Conservation (phyloP, 2,797 vertebrate genomes). For the Yasuhikotakia modesta region DNA sequence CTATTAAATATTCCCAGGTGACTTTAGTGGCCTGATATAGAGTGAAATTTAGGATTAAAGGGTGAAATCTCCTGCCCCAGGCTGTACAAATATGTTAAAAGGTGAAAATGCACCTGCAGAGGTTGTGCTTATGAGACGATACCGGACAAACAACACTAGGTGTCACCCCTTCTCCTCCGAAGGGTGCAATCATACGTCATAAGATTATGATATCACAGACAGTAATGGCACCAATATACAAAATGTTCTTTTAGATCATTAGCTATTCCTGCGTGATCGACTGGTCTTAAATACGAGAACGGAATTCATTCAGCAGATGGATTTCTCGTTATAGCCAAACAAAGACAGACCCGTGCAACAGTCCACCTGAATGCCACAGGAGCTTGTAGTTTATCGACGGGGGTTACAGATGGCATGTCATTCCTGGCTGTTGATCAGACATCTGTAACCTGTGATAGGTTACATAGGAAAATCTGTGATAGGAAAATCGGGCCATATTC, state of each 20-base stretch:
- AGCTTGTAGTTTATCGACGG: conserved; percentile 2
- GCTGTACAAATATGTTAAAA: not conserved
- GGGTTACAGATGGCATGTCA: conserved; percentile 24
- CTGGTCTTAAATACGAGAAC: conserved; percentile 41
- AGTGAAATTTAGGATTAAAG: not conserved
- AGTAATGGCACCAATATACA: conserved; percentile 45
- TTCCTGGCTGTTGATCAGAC: conserved; percentile 30
- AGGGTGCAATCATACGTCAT: conserved; percentile 17
- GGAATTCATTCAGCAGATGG: conserved; percentile 46
- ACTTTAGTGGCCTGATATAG: not conserved
- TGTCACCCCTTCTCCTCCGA: conserved; percentile 78
- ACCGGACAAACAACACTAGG: conserved; percentile 72
- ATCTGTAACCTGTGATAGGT: not conserved
- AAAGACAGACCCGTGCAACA: conserved; percentile 46
- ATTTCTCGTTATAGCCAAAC: conserved; percentile 47
- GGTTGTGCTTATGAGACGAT: not conserved
- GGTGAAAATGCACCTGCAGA: not conserved
- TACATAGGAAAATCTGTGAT: no score
- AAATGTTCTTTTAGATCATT: conserved; percentile 53
- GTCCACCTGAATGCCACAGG: conserved; percentile 35
- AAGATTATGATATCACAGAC: conserved; percentile 49
- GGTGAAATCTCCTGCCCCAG: not conserved
- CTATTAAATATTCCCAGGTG: not conserved
- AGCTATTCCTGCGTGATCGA: conserved; percentile 48
- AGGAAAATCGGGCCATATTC: not conserved